Base-by-base conservation (phyloP, 1,140 invertebrate species). In the Lordiphosa clarofinis region DNA sequence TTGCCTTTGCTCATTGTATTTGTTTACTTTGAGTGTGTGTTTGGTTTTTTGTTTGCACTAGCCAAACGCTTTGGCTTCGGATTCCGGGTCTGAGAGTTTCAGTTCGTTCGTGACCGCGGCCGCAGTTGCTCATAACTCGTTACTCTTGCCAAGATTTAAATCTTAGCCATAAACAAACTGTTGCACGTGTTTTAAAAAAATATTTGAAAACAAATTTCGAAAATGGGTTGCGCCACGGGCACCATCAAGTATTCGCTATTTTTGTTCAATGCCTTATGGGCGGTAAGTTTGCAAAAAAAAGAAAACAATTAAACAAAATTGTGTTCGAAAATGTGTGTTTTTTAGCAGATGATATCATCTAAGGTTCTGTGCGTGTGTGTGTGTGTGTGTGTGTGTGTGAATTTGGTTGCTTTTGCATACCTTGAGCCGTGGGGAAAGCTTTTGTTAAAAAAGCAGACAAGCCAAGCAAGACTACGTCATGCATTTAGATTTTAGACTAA, bases 171-270 rank as follows among this genome's bases (percentile, higher is more conserved):
- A 7, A 12, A 33, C 54, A 39, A 70, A 56, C 61, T 72, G 61
- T 68, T 65, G 73, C 70, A 67, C 75, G 65, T 81, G 75, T 69
- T 62, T 40, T 43, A n/a, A n/a, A 4, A 28, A 50, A 24, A 31
- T 12, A 10, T 39, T 53, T 13, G 10, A 11, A 36, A 43, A 12
- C n/a, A 40, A 8, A 42, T 43, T 46, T 42, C 36, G 12, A 69
- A 74, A 54, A 90, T 90, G 91, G 93, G 93, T 81, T 94, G 93
- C 81, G 93, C 92, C 87, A 94, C 93, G 90, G 91, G 92, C 88
- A 93, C 93, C 89, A 91, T 96, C 62, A 96, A 95, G 91, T 95
- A 94, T 90, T 90, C 95, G 64, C 91, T 96, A 42, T 95, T 95
- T 87, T 90, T 94, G 67, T 95, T 95, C 91, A 96, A 96, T 89